Conservation (phyloP, 2,113 vertebrate genomes). For the Lota lota region DNA sequence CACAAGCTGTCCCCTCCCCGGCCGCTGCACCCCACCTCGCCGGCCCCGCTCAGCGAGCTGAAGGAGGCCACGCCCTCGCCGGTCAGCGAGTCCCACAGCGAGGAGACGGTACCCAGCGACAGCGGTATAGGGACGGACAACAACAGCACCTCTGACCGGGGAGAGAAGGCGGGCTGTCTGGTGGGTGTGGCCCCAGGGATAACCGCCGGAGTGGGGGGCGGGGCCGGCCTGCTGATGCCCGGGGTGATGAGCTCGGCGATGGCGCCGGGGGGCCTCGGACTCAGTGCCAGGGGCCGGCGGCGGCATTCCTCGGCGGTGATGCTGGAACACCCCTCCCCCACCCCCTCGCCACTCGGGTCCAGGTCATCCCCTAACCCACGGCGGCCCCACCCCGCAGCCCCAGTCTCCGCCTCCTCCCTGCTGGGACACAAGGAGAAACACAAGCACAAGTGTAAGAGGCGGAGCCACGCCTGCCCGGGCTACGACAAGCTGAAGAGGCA, state of each 20-base stretch:
- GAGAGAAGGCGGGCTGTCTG: conserved; percentile 82
- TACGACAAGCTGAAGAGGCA: conserved; percentile 96
- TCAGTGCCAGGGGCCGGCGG: conserved; percentile 74
- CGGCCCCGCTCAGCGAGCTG: conserved; percentile 88
- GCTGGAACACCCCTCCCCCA: conserved; percentile 83
- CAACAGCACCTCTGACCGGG: conserved; percentile 96
- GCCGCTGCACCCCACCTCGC: conserved; percentile 75
- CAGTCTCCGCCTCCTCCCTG: conserved; percentile 60
- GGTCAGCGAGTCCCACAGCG: conserved; percentile 97
- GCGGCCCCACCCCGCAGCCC: conserved; percentile 67
- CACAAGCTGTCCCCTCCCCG: conserved; percentile 76
- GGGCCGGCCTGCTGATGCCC: conserved; percentile 75
- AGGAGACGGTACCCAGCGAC: conserved; percentile 95
- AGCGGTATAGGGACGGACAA: conserved; percentile 98
- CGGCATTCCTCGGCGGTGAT: conserved; percentile 80
- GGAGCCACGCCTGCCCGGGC: conserved; percentile 86
- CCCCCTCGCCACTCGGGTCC: conserved; percentile 71
- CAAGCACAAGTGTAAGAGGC: conserved; percentile 96
- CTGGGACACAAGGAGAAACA: conserved; percentile 92
- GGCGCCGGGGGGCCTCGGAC: conserved; percentile 58
- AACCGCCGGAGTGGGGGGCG: conserved; percentile 52
- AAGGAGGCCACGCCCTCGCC: conserved; percentile 98
- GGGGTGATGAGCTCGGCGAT: conserved; percentile 80
- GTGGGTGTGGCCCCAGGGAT: conserved; percentile 63
- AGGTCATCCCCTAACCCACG: conserved; percentile 78